These are phyloP conservation scores for Machaerirhynchus nigripectus DNA, from an alignment of 2,113 vertebrate genomes.

Conservation along the genomic window DNA sequence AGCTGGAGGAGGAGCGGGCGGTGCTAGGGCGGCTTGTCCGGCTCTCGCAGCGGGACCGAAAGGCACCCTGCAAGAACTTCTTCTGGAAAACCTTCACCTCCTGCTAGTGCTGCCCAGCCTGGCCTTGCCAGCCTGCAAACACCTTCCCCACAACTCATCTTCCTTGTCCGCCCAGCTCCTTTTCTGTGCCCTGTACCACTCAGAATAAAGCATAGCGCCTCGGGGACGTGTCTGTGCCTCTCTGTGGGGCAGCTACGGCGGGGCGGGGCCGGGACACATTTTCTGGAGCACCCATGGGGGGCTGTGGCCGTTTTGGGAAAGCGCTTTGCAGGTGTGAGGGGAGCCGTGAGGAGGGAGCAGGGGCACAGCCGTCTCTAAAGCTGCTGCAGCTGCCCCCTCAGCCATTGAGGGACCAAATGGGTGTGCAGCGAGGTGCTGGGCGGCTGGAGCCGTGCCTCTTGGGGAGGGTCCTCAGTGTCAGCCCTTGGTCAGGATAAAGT, in stretches of 20 bases:
- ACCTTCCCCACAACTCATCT: not conserved
- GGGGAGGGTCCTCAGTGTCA: too few species aligned
- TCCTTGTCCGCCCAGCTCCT: not conserved
- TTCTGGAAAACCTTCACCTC: slow-evolving; percentile 94
- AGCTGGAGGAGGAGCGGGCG: slow-evolving; percentile 75
- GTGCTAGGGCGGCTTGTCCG: slow-evolving; percentile 76
- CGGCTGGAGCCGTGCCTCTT: too few species aligned
- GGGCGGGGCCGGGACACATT: not conserved
- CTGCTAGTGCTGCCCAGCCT: slow-evolving; percentile 72
- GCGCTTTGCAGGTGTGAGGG: fast-evolving
- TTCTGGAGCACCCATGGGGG: not conserved
- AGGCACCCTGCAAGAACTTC: slow-evolving; percentile 90
- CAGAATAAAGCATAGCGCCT: slow-evolving; percentile 79
- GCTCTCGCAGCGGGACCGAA: slow-evolving; percentile 83
- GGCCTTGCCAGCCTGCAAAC: not conserved
- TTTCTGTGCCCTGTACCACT: slow-evolving; percentile 22
- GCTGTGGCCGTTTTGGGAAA: not conserved
- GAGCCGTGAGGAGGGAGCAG: fast-evolving
- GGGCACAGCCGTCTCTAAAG: fast-evolving
- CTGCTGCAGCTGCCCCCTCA: not conserved
- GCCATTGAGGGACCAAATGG: not conserved
- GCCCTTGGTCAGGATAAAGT: not conserved
- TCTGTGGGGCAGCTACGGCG: not conserved
- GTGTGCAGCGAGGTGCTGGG: not conserved
- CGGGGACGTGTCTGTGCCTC: not conserved